Percentiles rank a stretch among this genome's conserved stretches.
phyloP scores from a whole-genome alignment of 92 coral and sea anemone genomes.

The Chrysogorgia sp. region DNA sequence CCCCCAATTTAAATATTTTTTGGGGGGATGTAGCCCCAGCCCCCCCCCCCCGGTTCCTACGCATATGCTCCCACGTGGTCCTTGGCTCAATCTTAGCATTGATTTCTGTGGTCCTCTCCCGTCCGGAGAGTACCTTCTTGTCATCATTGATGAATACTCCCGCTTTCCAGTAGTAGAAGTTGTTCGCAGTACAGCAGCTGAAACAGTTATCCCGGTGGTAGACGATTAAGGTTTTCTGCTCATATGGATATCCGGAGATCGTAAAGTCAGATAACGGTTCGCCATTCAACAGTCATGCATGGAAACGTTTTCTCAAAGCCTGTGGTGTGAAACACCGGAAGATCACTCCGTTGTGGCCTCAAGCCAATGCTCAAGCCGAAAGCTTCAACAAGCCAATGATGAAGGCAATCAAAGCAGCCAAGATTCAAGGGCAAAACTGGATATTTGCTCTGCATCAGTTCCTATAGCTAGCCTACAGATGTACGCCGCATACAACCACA shows the following conservation, averaged over 20 bases:
- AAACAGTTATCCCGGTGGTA: constrained; percentile 21
- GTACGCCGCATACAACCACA: constrained; percentile 44
- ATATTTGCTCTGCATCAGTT: constrained; percentile 19
- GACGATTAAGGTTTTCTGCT: constrained; percentile 35
- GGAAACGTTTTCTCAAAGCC: constrained; percentile 24
- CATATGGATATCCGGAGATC: constrained; percentile 34
- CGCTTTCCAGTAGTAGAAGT: constrained; percentile 44
- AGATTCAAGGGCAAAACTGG: constrained; percentile 20
- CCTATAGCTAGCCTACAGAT: constrained; percentile 38
- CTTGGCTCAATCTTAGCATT: constrained; percentile 15
- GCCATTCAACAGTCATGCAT: constrained; percentile 47
- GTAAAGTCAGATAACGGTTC: constrained; percentile 56
- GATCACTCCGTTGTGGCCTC: too few relatives aligned
- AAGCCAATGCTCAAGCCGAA: constrained; percentile 20
- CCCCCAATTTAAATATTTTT: constrained; percentile 8
- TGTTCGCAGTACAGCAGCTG: constrained; percentile 19
- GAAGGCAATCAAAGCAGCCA: constrained; percentile 33
- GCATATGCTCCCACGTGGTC: constrained; percentile 38
- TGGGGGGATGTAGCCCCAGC: background rate
- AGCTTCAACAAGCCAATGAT: constrained; percentile 16
- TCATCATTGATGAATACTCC: constrained; percentile 41
- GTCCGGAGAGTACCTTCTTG: constrained; percentile 40
- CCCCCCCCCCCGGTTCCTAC: constrained; percentile 18
- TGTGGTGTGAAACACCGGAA: constrained; percentile 33
- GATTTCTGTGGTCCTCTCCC: constrained; percentile 58